phyloP scores from a whole-genome alignment of 2,797 vertebrate genomes.

The Miichthys miiuy region DNA sequence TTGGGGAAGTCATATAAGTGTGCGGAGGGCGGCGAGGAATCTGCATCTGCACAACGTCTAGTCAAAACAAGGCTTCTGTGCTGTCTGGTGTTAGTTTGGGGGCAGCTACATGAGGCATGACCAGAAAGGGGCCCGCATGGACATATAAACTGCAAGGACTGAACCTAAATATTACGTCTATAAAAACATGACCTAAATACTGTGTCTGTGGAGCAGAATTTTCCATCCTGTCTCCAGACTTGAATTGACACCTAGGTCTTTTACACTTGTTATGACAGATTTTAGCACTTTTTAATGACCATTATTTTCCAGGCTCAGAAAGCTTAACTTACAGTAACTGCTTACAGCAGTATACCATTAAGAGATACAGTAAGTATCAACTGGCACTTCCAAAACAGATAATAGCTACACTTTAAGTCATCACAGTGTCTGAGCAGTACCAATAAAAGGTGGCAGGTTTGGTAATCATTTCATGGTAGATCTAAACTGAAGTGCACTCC shows the following conservation, averaged over 20 bases:
- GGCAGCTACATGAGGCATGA: slow-evolving; percentile 62
- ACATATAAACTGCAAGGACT: slow-evolving; percentile 64
- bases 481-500: slow-evolving; percentile 16
- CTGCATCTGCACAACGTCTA: slow-evolving; percentile 69
- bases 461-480: slow-evolving; percentile 15
- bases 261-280: slow-evolving; percentile 60
- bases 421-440: slow-evolving; percentile 10
- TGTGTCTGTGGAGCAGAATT: slow-evolving; percentile 69
- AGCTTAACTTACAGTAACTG: slow-evolving; percentile 47
- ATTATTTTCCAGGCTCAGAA: slow-evolving; percentile 58
- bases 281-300: slow-evolving; percentile 61
- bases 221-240: slow-evolving; percentile 71
- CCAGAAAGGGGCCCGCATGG: slow-evolving; percentile 66
- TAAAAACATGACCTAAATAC: slow-evolving; percentile 79
- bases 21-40: slow-evolving; percentile 53
- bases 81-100: slow-evolving; percentile 64
- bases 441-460: slow-evolving; percentile 3
- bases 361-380: slow-evolving; percentile 33
- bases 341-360: slow-evolving; percentile 37
- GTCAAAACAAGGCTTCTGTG: slow-evolving; percentile 78
- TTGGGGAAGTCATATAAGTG: slow-evolving; percentile 75
- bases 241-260: slow-evolving; percentile 52
- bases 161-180: slow-evolving; percentile 82
- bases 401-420: slow-evolving; percentile 15
- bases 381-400: slow-evolving; percentile 38